Conservation (phyloP, 2,113 vertebrate genomes). For the Heloderma charlesbogerti region DNA sequence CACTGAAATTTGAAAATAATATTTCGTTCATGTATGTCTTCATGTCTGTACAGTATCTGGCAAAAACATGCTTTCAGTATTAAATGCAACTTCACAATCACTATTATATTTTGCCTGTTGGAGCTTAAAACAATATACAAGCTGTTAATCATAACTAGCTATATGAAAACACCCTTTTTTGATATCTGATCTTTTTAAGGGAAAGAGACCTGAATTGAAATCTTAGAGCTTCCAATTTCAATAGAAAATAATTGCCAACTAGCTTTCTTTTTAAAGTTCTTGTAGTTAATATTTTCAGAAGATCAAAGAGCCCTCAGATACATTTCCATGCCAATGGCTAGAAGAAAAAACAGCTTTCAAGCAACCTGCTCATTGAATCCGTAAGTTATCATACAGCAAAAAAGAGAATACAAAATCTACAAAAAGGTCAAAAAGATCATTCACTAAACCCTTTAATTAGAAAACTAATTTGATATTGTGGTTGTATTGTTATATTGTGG, state of each 20-base stretch:
- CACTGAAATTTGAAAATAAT: no score
- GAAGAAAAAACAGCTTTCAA: slow-evolving; percentile 70
- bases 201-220: slow-evolving; percentile 40
- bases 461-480: slow-evolving; percentile 45
- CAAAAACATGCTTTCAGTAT: no score
- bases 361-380: slow-evolving; percentile 69
- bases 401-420: slow-evolving; percentile 58
- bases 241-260: slow-evolving; percentile 57
- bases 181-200: slow-evolving; percentile 44
- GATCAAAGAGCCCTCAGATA: slow-evolving; percentile 75
- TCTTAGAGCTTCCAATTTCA: slow-evolving; percentile 54
- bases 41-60: no score
- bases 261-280: slow-evolving; percentile 71
- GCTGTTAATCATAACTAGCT: neutral
- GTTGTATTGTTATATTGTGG: no score
- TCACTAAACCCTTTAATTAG: slow-evolving; percentile 35
- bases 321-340: slow-evolving; percentile 72
- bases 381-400: slow-evolving; percentile 69
- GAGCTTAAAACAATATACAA: neutral
- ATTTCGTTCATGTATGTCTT: no score
- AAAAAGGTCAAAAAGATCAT: slow-evolving; percentile 60
- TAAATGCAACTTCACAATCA: neutral
- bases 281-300: slow-evolving; percentile 71
- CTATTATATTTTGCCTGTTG: neutral
- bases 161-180: slow-evolving; percentile 7